These are phyloP conservation scores for Calameuta filiformis DNA, from an alignment of 2,888 invertebrate genomes.

Conservation along the genomic window DNA sequence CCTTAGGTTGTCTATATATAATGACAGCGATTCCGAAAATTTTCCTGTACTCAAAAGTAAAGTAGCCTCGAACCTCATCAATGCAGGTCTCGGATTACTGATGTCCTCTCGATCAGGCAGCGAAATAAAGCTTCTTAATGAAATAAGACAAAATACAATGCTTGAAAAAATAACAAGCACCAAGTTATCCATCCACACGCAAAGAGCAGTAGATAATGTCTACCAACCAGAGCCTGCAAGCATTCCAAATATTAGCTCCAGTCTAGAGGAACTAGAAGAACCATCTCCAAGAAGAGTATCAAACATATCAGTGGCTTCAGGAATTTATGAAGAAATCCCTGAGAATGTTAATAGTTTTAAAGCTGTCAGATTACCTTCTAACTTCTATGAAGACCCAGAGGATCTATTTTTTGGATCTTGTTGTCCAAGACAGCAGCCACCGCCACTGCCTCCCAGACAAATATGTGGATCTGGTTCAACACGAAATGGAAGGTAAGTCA, in stretches of 20 bases:
- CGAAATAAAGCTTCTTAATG: slow-evolving; percentile 43
- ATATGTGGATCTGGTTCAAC: slow-evolving; percentile 47
- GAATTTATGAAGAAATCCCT: slow-evolving; percentile 77
- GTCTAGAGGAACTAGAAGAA: slow-evolving; percentile 19
- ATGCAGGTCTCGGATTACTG: slow-evolving; percentile 46
- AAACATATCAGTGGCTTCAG: slow-evolving; percentile 72
- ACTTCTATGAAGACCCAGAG: slow-evolving; percentile 65
- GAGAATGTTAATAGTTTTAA: slow-evolving; percentile 56
- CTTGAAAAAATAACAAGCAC: slow-evolving; percentile 33
- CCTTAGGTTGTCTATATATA: slow-evolving; percentile 48
- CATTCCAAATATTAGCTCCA: slow-evolving; percentile 17
- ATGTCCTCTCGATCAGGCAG: slow-evolving; percentile 41
- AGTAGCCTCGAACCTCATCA: slow-evolving; percentile 42
- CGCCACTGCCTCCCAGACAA: slow-evolving; percentile 67
- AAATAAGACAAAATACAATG: slow-evolving; percentile 29
- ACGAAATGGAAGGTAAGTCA: slow-evolving; percentile 42
- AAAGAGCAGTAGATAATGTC: slow-evolving; percentile 49
- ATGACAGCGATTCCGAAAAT: slow-evolving; percentile 30
- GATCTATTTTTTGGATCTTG: slow-evolving; percentile 55
- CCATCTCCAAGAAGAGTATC: slow-evolving; percentile 68
- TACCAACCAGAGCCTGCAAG: slow-evolving; percentile 53
- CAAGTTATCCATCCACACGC: slow-evolving; percentile 29
- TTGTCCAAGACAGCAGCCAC: slow-evolving; percentile 54
- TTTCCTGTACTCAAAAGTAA: slow-evolving; percentile 39
- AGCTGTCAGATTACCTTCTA: slow-evolving; percentile 33